Percentiles rank a stretch among this genome's conserved stretches.
Conservation (phyloP, 2,888 invertebrate genomes). For the Sturmia bella region DNA sequence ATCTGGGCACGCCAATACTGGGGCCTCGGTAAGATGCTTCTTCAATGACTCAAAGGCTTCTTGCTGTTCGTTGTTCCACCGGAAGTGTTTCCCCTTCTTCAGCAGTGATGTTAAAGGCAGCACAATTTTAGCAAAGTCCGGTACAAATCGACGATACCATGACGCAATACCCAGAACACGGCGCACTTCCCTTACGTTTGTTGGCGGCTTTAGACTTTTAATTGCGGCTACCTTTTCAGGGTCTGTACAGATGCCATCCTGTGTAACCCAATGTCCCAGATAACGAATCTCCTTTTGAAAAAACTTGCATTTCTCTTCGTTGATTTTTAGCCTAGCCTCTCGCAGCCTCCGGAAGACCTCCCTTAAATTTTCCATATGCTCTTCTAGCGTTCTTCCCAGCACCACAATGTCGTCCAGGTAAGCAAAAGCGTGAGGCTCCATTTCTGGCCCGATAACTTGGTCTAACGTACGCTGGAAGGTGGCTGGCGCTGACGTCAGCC, state of each 20-base stretch:
- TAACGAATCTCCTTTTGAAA: background rate
- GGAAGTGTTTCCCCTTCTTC: constrained; percentile 27
- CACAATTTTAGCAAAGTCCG: constrained; percentile 22
- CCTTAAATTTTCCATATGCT: constrained; percentile 2
- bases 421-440: constrained; percentile 25
- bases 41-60: constrained; percentile 29
- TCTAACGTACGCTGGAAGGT: constrained; percentile 46
- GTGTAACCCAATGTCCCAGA: constrained; percentile 15
- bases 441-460: constrained; percentile 24
- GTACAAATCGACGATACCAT: constrained; percentile 47
- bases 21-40: constrained; percentile 25
- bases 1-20: constrained; percentile 27
- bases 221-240: constrained; percentile 21
- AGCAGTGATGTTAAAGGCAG: constrained; percentile 11
- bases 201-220: background rate
- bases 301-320: constrained; percentile 34
- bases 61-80: constrained; percentile 22
- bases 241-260: constrained; percentile 28
- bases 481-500: constrained; percentile 40
- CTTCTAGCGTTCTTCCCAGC: constrained; percentile 12
- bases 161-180: constrained; percentile 17
- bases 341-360: constrained; percentile 3
- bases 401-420: constrained; percentile 50
- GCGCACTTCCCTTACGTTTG: constrained; percentile 21
- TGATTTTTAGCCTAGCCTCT: constrained; percentile 13